Conservation (phyloP, 2,888 invertebrate genomes). For the Tetanocera ferruginea region DNA sequence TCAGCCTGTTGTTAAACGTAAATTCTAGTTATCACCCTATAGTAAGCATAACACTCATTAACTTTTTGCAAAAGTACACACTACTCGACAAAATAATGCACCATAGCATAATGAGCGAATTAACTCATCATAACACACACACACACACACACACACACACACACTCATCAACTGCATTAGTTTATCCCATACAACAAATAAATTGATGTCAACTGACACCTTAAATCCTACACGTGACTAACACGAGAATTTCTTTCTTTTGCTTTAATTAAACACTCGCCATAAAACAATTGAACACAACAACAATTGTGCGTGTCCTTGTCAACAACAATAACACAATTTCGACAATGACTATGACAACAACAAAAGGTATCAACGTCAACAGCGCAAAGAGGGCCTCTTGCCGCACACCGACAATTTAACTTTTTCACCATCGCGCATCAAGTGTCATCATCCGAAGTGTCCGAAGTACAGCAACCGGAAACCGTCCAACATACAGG, state of each 20-base stretch:
- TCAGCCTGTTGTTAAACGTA: background rate
- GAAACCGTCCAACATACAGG: conserved; percentile 68
- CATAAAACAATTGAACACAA: conserved; percentile 42
- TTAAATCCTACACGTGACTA: background rate
- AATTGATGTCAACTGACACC: conserved; percentile 12
- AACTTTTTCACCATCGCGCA: conserved; percentile 69
- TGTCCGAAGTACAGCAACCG: conserved; percentile 67
- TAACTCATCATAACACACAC: background rate
- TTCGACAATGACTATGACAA: conserved; percentile 17
- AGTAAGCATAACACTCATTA: background rate
- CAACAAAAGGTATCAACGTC: conserved; percentile 64
- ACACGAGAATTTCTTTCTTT: conserved; percentile 41
- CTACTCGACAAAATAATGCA: conserved; percentile 3
- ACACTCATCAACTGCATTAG: background rate
- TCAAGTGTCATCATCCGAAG: conserved; percentile 70
- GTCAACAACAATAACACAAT: background rate
- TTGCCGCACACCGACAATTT: conserved; percentile 68
- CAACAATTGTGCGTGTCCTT: background rate
- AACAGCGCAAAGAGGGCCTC: conserved; percentile 69
- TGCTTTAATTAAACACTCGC: conserved; percentile 36
- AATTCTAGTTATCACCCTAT: background rate
- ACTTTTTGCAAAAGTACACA: background rate
- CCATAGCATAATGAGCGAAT: background rate
- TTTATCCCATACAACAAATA: background rate
- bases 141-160: background rate